Evolutionary conservation across 2,888 invertebrate genomes (phyloP).

Genomic region (Romanomermis culicivorax): DNA sequence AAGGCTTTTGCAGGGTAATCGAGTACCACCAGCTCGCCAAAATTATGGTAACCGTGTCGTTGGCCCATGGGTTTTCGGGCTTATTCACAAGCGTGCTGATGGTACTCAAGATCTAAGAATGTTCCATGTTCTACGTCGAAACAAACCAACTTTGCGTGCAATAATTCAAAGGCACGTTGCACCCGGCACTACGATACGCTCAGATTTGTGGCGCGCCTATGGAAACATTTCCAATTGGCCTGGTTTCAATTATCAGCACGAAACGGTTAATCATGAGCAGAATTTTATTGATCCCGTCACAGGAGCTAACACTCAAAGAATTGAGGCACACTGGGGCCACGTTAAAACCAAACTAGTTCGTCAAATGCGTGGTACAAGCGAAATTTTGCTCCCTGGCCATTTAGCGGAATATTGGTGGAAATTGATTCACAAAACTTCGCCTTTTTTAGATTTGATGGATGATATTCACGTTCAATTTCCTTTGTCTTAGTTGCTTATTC

Average conservation of each 20-base stretch:
- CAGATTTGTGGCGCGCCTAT: constrained; percentile 4
- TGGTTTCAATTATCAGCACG: not conserved
- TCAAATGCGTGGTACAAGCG: not conserved
- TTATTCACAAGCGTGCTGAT: not conserved
- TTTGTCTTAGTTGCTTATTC: not conserved
- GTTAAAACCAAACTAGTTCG: constrained; percentile 1
- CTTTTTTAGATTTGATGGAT: not conserved
- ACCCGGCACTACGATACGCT: not conserved
- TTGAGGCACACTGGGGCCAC: not conserved
- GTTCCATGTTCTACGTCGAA: constrained; percentile 2
- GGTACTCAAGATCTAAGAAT: not conserved
- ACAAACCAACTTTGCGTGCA: not conserved
- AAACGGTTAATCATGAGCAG: not conserved
- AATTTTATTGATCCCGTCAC: constrained; percentile 1
- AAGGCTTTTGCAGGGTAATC: not conserved
- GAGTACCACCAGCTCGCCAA: constrained; percentile 4
- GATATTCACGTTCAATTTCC: not conserved
- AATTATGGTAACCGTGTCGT: constrained; percentile 3
- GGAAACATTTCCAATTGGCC: not conserved
- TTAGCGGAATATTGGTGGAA: constrained; percentile 1
- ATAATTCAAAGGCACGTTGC: constrained; percentile 1
- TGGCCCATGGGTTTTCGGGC: constrained; percentile 5
- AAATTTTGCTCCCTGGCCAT: not conserved
- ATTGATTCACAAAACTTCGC: not conserved
- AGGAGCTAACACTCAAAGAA: constrained; percentile 4